Evolutionary conservation across 2,797 vertebrate genomes (phyloP), one percentile per base, ranked within the genome.

Genomic region (Pseudochirops corinnae): DNA sequence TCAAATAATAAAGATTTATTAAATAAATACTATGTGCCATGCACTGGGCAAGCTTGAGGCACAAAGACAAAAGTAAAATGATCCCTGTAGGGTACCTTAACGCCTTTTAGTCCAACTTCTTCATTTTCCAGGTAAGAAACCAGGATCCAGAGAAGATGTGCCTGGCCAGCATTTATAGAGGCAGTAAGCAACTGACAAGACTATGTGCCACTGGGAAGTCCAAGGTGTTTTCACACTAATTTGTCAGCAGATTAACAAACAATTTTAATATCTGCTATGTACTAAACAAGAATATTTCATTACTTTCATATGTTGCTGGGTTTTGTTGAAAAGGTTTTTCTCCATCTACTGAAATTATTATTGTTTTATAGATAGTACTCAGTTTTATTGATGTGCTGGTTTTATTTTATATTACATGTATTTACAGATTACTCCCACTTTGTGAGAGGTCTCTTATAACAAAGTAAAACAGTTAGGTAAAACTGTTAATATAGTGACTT

Each of bases 181-280:
- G 4, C n/a, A 67, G 4, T 18, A n/a, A 82, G 21, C 57, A 92
- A 92, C 74, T 87, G 90, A 90, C 93, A 90, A 62, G 39, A 10
- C 26, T 0, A 56, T 28, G 67, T 91, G 91, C 39, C 90, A 91
- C 92, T 56, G 2, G 55, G 1, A 7, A 0, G 4, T 93, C n/a
- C 93, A 93, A 53, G 16, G 12, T 33, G 91, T 96, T 94, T 92
- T 93, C 95, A 96, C 94, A 74, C 4, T 87, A 96, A 90, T 90
- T 33, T 92, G 95, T 96, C 95, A 92, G 91, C 95, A 97, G 29
- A 97, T 94, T 56, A 92, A 93, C 53, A 95, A 96, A 95, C 95
- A 92, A 91, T 97, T 57, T 52, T 90, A 56, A 53, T 90, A 94
- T 96, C 90, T 90, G 94, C 55, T 94, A 91, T 52, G 33, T 50